Evolutionary conservation across 2,797 vertebrate genomes (phyloP).

Genomic region (Valencia hispanica): DNA sequence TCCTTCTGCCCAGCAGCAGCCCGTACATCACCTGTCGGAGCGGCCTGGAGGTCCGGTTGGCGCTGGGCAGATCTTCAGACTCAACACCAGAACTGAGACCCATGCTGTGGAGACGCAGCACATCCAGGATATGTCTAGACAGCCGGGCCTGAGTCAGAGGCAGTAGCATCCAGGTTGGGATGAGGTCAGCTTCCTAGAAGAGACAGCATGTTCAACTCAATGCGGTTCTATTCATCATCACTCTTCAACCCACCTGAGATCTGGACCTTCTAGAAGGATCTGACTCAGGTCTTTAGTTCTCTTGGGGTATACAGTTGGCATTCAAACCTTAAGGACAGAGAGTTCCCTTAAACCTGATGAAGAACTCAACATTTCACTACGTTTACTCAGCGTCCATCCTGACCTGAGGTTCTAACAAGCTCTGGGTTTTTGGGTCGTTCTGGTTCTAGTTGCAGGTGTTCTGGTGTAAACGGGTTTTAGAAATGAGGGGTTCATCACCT

Average conservation of each 20-base stretch:
- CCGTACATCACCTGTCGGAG: slow-evolving; percentile 57
- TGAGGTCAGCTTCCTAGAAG: slow-evolving; percentile 20
- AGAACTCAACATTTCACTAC: neutral
- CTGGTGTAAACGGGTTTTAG: neutral
- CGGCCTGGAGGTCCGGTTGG: slow-evolving; percentile 29
- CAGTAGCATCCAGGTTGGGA: slow-evolving; percentile 43
- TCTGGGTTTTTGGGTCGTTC: neutral
- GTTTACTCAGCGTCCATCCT: neutral
- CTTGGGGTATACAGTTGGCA: no score
- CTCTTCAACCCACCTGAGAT: neutral
- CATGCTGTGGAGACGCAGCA: slow-evolving; percentile 25
- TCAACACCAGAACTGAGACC: neutral
- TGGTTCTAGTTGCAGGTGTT: neutral
- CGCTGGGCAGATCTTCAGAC: neutral
- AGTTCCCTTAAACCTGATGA: neutral
- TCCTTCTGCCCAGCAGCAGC: slow-evolving; percentile 39
- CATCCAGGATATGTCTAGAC: neutral
- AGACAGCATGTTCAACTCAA: neutral
- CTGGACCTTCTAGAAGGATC: neutral
- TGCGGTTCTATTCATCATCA: neutral
- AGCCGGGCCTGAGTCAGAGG: slow-evolving; percentile 27
- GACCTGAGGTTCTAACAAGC: neutral
- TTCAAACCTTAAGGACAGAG: no score
- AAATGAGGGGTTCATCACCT: slow-evolving; percentile 10
- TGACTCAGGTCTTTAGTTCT: no score